These are phyloP conservation scores for Carassius gibelio DNA, from an alignment of 2,113 vertebrate species.

Conservation along the genomic window DNA sequence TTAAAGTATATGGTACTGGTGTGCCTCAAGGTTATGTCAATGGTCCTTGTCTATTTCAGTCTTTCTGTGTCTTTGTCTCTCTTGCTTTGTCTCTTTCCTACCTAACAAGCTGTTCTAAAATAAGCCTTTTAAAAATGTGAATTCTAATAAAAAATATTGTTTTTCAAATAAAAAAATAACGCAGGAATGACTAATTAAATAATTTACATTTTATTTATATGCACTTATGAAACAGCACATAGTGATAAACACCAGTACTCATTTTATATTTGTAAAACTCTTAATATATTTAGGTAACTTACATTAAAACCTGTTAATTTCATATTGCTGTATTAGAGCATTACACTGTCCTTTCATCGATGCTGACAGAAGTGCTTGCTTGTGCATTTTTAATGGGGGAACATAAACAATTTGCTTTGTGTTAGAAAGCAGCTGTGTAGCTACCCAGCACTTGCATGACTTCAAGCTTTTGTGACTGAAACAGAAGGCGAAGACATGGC, in stretches of 20 bases:
- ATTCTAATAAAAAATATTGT: no score
- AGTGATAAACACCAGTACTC: not conserved
- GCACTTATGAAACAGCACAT: not conserved
- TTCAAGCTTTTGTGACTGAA: slow-evolving; percentile 71
- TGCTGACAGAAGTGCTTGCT: slow-evolving; percentile 85
- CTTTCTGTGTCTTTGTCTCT: not conserved
- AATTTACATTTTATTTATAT: not conserved
- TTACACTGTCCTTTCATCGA: slow-evolving; percentile 83
- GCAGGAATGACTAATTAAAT: no score
- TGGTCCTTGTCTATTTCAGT: not conserved
- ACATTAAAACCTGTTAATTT: not conserved
- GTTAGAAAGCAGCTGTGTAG: slow-evolving; percentile 58
- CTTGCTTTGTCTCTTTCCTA: not conserved
- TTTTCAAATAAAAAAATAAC: not conserved
- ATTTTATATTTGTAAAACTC: not conserved
- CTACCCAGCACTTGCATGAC: slow-evolving; percentile 42
- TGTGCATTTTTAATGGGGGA: slow-evolving; percentile 70
- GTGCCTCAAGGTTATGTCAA: not conserved
- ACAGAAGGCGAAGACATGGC: slow-evolving; percentile 70
- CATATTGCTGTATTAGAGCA: not conserved
- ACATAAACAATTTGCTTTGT: slow-evolving; percentile 66
- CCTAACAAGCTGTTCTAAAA: not conserved
- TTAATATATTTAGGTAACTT: not conserved
- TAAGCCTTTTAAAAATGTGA: no score
- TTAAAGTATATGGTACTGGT: slow-evolving; percentile 4